Percentiles rank a stretch among this genome's conserved stretches.
Conservation (phyloP, 1,140 invertebrate species). For the Mylabris phalerata region DNA sequence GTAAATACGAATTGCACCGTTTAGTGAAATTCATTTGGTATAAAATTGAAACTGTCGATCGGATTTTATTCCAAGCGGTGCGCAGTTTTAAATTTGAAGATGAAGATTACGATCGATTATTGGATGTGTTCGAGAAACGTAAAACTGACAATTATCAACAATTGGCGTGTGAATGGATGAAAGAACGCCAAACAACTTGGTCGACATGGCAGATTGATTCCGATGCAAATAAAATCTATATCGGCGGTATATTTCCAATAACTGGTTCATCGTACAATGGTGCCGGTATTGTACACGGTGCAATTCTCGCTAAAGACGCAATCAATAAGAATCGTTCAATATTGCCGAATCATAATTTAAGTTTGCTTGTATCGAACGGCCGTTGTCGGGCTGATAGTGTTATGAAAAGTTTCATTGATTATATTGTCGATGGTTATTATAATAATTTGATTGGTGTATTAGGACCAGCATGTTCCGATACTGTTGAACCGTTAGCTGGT, state of each 20-base stretch:
- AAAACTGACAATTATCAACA: conserved; percentile 36
- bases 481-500: conserved; percentile 72
- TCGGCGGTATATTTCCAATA: conserved; percentile 73
- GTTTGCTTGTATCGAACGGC: conserved; percentile 56
- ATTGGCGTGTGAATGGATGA: conserved; percentile 66
- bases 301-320: conserved; percentile 56
- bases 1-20: conserved; percentile 58
- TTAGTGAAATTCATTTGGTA: conserved; percentile 62
- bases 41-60: conserved; percentile 47
- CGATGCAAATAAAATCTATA: conserved; percentile 47
- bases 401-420: conserved; percentile 73
- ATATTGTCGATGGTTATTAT: conserved; percentile 50
- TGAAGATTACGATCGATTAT: conserved; percentile 49
- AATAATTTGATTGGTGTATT: conserved; percentile 61
- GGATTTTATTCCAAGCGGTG: conserved; percentile 49
- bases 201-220: conserved; percentile 38
- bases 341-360: conserved; percentile 56
- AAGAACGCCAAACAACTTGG: conserved; percentile 16
- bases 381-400: conserved; percentile 69
- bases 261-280: conserved; percentile 50
- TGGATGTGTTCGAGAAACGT: conserved; percentile 43
- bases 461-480: conserved; percentile 81
- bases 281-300: conserved; percentile 56
- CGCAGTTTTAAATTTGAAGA: conserved; percentile 50
- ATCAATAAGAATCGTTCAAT: conserved; percentile 58